phyloP scores from a whole-genome alignment of 2,797 vertebrate genomes.

The Manis crassicaudata region DNA sequence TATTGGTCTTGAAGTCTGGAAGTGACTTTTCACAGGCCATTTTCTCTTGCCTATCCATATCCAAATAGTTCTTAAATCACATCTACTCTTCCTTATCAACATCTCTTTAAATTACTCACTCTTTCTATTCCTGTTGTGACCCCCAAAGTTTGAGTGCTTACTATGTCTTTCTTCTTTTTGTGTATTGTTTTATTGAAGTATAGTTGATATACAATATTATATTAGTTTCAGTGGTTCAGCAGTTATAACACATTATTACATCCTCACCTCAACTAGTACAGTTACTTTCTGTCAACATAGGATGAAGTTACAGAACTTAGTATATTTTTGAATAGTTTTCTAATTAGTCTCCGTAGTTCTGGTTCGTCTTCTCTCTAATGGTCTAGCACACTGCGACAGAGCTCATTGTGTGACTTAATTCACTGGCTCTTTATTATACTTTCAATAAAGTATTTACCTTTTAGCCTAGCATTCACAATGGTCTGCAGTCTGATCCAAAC shows the following conservation, averaged over 20 bases:
- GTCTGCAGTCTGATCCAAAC: neutral
- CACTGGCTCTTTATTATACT: neutral
- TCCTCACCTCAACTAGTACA: too few relatives aligned
- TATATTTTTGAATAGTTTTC: neutral
- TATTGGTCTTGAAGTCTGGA: neutral
- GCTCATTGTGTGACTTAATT: neutral
- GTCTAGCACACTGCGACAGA: neutral
- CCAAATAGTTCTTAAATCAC: conserved; percentile 12
- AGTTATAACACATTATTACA: too few relatives aligned
- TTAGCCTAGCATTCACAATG: neutral
- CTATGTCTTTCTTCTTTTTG: neutral
- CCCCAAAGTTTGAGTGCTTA: neutral
- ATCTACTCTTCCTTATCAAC: neutral
- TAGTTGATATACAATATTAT: too few relatives aligned
- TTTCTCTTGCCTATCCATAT: neutral
- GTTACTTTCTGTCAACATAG: too few relatives aligned
- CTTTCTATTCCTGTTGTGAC: neutral
- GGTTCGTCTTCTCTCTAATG: neutral
- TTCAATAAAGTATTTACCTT: neutral
- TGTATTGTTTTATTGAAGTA: too few relatives aligned
- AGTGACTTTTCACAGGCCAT: neutral
- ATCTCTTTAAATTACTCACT: neutral
- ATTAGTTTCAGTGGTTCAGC: too few relatives aligned
- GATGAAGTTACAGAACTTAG: too few relatives aligned
- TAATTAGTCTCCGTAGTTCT: neutral